Evolutionary conservation across 2,888 invertebrate species (phyloP).

Genomic region (Troglohyphantes excavatus): DNA sequence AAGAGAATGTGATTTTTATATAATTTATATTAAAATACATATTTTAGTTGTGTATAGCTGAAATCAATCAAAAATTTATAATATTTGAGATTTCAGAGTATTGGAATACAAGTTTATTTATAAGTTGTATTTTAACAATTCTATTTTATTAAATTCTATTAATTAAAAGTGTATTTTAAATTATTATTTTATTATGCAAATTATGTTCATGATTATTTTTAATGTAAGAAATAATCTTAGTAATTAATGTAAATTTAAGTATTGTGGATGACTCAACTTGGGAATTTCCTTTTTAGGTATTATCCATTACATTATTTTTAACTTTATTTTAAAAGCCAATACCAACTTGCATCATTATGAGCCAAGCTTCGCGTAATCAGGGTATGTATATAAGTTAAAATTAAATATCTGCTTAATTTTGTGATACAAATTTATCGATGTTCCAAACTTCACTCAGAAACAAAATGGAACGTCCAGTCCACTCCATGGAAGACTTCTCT

Average conservation of each 20-base stretch:
- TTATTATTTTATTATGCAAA: too few relatives aligned
- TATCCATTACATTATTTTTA: neutral
- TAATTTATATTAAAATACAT: too few relatives aligned
- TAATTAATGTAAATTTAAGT: neutral
- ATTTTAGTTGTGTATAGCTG: too few relatives aligned
- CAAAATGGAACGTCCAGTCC: conserved; percentile 64
- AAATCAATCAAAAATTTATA: too few relatives aligned
- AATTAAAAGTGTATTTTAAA: too few relatives aligned
- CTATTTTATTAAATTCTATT: too few relatives aligned
- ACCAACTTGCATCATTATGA: neutral
- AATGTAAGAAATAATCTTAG: too few relatives aligned
- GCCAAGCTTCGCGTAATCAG: conserved; percentile 26
- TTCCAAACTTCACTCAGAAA: conserved; percentile 35
- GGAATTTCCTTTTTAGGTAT: neutral
- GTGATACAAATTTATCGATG: conserved; percentile 36
- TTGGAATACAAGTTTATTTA: too few relatives aligned
- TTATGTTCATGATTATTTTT: too few relatives aligned
- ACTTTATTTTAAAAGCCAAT: neutral
- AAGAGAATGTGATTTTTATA: too few relatives aligned
- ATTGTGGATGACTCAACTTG: neutral
- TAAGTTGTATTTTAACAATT: too few relatives aligned
- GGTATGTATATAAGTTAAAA: conserved; percentile 52
- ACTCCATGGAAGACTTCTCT: conserved; percentile 34
- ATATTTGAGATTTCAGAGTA: too few relatives aligned
- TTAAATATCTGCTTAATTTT: conserved; percentile 41